These are phyloP conservation scores for Labeo catla DNA, from an alignment of 2,113 vertebrate species.

Conservation along the genomic window DNA sequence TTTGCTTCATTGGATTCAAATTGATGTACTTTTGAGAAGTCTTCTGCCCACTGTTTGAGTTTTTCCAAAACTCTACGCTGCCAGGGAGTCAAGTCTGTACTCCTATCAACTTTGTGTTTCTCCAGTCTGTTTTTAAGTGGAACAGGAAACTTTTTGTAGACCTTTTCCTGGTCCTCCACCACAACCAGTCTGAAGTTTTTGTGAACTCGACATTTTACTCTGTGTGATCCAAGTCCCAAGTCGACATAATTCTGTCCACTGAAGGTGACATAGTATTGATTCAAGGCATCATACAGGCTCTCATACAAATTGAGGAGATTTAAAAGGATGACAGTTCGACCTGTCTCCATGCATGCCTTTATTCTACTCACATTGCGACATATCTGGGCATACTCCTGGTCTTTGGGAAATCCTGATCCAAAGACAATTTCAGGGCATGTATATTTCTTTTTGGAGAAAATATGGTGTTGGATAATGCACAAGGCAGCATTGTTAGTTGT, in stretches of 20 bases:
- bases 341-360: conserved; percentile 83
- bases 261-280: conserved; percentile 80
- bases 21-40: conserved; percentile 56
- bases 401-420: conserved; percentile 82
- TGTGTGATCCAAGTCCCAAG: conserved; percentile 80
- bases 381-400: conserved; percentile 80
- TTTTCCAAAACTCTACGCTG: conserved; percentile 69
- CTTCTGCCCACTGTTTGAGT: conserved; percentile 70
- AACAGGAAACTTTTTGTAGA: conserved; percentile 78
- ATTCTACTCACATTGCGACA: conserved; percentile 79
- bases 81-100: conserved; percentile 72
- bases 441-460: conserved; percentile 67
- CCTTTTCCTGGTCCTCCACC: conserved; percentile 79
- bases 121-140: conserved; percentile 81
- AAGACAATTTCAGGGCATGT: conserved; percentile 77
- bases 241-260: conserved; percentile 79
- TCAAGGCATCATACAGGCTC: conserved; percentile 81
- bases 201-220: conserved; percentile 80
- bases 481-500: conserved; percentile 81
- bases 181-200: conserved; percentile 76
- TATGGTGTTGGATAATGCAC: conserved; percentile 74
- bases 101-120: conserved; percentile 79
- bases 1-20: conserved; percentile 1
- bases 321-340: conserved; percentile 77
- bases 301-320: conserved; percentile 83